These are phyloP conservation scores for Argyresthia goedartella DNA, from an alignment of 2,888 invertebrate species.

Conservation along the genomic window DNA sequence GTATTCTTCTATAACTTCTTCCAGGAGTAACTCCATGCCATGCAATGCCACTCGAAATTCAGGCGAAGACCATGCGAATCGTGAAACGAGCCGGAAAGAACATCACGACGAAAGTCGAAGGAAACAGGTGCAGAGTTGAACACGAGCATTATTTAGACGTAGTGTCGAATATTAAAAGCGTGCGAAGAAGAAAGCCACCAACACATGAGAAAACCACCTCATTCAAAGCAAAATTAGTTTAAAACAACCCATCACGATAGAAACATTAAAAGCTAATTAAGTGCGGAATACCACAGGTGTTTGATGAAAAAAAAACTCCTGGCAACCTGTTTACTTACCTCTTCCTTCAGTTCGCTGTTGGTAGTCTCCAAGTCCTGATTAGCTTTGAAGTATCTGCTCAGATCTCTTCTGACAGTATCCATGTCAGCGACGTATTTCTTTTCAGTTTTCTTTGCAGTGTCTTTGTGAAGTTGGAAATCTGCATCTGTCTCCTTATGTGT, in stretches of 20 bases:
- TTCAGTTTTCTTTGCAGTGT: constrained; percentile 57
- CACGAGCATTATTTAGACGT: constrained; percentile 8
- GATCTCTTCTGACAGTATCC: constrained; percentile 59
- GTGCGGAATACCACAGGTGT: not conserved
- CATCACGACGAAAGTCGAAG: not conserved
- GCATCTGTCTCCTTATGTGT: constrained; percentile 51
- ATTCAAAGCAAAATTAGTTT: not conserved
- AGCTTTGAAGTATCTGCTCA: constrained; percentile 66
- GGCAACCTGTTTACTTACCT: constrained; percentile 49
- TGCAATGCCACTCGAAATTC: constrained; percentile 23
- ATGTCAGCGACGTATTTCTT: constrained; percentile 53
- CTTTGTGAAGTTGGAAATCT: constrained; percentile 58
- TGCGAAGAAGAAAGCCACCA: not conserved
- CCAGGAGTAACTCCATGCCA: constrained; percentile 39
- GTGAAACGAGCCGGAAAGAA: constrained; percentile 17
- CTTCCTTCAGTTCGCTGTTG: constrained; percentile 77
- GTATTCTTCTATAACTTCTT: constrained; percentile 50
- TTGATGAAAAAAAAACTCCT: no score
- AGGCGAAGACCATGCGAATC: constrained; percentile 31
- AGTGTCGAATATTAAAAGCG: not conserved
- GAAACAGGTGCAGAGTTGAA: constrained; percentile 24
- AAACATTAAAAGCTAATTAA: not conserved
- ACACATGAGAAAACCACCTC: not conserved
- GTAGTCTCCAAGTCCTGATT: constrained; percentile 76
- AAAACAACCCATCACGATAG: no score